Base-by-base conservation (phyloP, 2,113 vertebrate genomes). In the Lipophrys pholis region DNA sequence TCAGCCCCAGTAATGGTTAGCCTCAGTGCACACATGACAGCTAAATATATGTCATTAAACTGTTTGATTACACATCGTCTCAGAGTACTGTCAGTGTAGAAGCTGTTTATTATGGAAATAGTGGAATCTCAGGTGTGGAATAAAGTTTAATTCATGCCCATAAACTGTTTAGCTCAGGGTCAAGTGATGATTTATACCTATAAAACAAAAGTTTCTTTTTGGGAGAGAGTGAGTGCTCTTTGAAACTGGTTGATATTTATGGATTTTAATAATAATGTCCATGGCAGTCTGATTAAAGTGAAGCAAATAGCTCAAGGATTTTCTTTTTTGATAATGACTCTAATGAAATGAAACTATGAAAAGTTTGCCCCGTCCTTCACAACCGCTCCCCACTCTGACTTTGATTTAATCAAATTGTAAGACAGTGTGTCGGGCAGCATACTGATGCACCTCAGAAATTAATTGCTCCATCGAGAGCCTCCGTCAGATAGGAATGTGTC, bases 291-390 rank as follows among this genome's bases (percentile, higher is more conserved):
- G 64, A 77, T 81, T 59, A 56, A 70, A 43, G 38, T 41, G 43
- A 67, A 52, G 35, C 35, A 48, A 16, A 16, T 17, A 68, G 69
- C 39, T 63, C 9, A 9, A 55, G 61, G 53, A 53, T 50, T 82
- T 79, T 82, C 66, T 67, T 46, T 78, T 79, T 67, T 56, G 48
- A 74, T 76, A 50, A 79, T 80, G 67, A 78, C 39, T 76, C 79
- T 84, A 74, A 83, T 78, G 62, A 81, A 88, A 83, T 75, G 43
- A 63, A 87, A 77, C 50, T 62, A 64, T 69, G 62, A 71, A 79
- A 89, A 88, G 89, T 91, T 90, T 80, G 63, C 54, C 73, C 65
- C 75, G 87, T 82, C 91, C 91, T 93, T 91, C 87, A 84, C 65
- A 65, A 80, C 79, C 49, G 81, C 76, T 84, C 60, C 55, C 86